phyloP scores from a whole-genome alignment of 30 jellyfish, hydroid and myxozoan genomes.

The Nemopilema nomurai region DNA sequence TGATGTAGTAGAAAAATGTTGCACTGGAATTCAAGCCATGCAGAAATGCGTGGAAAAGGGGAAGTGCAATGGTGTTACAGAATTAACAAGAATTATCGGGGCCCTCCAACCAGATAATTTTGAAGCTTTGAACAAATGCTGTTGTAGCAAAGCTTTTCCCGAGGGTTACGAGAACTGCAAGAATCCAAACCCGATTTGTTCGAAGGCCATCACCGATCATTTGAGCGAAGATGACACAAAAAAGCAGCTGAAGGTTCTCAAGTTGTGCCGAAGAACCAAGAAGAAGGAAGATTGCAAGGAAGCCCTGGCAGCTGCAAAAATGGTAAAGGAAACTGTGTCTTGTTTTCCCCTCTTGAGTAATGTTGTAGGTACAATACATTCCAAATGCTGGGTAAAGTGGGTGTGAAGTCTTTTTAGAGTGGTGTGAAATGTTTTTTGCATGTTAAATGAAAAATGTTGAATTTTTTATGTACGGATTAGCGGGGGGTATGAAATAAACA shows the following conservation, averaged over 20 bases:
- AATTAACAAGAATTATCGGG: slow-evolving; percentile 13
- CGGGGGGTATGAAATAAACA: too few relatives aligned
- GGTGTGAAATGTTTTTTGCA: too few relatives aligned
- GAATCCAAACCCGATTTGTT: slow-evolving; percentile 27
- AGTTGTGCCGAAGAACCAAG: slow-evolving; percentile 5
- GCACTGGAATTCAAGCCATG: slow-evolving; percentile 34
- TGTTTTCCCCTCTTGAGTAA: background rate
- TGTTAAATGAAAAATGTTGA: too few relatives aligned
- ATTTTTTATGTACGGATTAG: too few relatives aligned
- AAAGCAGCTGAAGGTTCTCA: slow-evolving; percentile 5
- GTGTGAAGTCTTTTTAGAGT: too few relatives aligned
- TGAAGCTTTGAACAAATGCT: slow-evolving; percentile 40
- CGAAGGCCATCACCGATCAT: slow-evolving; percentile 14
- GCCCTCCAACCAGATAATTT: slow-evolving; percentile 25
- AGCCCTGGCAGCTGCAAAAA: slow-evolving; percentile 21
- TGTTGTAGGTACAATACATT: too few relatives aligned
- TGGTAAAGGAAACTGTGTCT: slow-evolving; percentile 18
- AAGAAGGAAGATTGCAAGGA: slow-evolving; percentile 20
- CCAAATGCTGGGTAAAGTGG: too few relatives aligned
- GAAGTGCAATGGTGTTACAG: slow-evolving; percentile 22
- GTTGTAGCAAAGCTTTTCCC: slow-evolving; percentile 39
- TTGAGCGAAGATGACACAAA: background rate
- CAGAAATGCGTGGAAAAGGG: slow-evolving; percentile 14
- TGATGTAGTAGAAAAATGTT: slow-evolving; percentile 47
- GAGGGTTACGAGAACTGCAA: slow-evolving; percentile 51